phyloP scores from a whole-genome alignment of 2,797 vertebrate species.

The Bryconaethiops microstoma region DNA sequence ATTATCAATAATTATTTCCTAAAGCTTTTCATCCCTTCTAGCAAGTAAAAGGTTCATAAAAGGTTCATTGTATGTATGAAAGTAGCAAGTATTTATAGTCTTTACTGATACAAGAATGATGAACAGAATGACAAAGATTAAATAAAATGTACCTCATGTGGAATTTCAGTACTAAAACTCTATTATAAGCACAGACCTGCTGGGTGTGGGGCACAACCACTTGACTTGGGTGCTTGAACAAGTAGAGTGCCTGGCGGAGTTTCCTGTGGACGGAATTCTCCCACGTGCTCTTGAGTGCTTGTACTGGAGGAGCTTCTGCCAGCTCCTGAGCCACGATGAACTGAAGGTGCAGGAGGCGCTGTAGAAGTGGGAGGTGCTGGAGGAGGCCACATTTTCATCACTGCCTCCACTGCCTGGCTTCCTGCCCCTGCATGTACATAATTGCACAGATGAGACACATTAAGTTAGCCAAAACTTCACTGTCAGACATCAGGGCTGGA shows the following conservation, averaged over 20 bases:
- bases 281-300: slow-evolving; percentile 10
- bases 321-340: slow-evolving; percentile 44
- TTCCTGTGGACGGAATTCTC: slow-evolving; percentile 22
- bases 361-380: slow-evolving; percentile 64
- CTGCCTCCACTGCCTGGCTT: slow-evolving; percentile 66
- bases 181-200: slow-evolving; percentile 59
- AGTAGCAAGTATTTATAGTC: too few species aligned
- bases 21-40: too few species aligned
- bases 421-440: slow-evolving; percentile 6
- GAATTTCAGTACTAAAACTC: too few species aligned
- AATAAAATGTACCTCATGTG: too few species aligned
- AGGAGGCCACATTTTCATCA: slow-evolving; percentile 82
- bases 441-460: neutral
- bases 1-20: too few species aligned
- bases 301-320: slow-evolving; percentile 44
- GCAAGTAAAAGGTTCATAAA: too few species aligned
- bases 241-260: neutral
- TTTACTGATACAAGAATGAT: too few species aligned
- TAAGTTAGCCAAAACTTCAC: neutral
- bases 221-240: slow-evolving; percentile 17
- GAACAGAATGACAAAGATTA: too few species aligned
- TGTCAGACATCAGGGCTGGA: too few species aligned
- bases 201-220: neutral
- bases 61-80: too few species aligned
- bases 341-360: slow-evolving; percentile 58